phyloP scores from a whole-genome alignment of 2,113 vertebrate species.

The Sarotherodon lohbergeri region DNA sequence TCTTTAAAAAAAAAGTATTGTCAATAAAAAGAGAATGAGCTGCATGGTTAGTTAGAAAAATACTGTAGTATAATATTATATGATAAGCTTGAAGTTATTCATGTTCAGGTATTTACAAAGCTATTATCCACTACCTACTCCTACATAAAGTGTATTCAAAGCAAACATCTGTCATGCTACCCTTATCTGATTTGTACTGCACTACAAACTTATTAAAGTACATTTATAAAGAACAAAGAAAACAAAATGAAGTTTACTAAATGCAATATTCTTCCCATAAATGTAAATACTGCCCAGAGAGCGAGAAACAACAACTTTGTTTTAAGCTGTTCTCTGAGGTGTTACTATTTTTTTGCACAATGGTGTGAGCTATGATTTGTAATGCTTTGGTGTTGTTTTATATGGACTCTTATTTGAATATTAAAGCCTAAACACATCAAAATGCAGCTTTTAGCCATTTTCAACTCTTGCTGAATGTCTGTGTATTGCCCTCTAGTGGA shows the following conservation, averaged over 20 bases:
- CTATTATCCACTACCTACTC: neutral
- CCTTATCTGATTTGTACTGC: neutral
- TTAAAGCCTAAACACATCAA: neutral
- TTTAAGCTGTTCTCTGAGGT: neutral
- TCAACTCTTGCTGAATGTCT: neutral
- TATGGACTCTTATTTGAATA: neutral
- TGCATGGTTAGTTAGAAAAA: neutral
- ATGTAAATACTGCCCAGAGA: neutral
- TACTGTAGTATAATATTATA: neutral
- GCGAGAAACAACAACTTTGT: neutral
- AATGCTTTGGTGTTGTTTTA: neutral
- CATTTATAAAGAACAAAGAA: neutral
- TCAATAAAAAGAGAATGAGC: neutral
- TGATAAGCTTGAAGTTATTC: neutral
- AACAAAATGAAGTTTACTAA: neutral
- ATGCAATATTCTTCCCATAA: neutral
- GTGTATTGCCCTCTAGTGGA: constrained; percentile 15
- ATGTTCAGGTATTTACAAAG: neutral
- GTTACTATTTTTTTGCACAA: neutral
- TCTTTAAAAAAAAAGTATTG: neutral
- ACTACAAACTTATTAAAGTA: neutral
- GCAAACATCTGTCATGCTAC: neutral
- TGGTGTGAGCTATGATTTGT: neutral
- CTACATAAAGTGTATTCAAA: neutral
- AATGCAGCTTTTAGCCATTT: neutral